phyloP scores from a whole-genome alignment of 1,140 invertebrate species.

The Macrostomum lignano region DNA sequence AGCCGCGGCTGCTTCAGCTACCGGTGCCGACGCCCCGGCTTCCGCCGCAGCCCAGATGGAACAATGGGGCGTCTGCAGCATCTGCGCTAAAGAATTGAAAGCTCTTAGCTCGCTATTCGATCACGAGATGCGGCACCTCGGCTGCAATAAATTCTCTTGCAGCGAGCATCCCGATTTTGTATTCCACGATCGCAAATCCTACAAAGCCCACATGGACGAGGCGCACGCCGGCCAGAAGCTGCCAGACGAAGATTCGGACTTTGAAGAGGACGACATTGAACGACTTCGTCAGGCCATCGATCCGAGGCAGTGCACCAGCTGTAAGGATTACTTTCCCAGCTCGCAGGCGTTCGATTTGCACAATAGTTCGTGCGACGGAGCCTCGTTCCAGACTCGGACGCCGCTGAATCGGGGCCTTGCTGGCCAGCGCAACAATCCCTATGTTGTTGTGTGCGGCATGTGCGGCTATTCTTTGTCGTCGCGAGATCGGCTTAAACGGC shows the following conservation, averaged over 20 bases:
- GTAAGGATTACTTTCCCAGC: slow-evolving; percentile 5
- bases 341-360: not conserved
- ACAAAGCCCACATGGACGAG: not conserved
- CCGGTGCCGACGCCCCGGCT: not conserved
- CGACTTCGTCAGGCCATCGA: not conserved
- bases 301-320: slow-evolving; percentile 2
- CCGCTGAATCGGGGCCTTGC: not conserved
- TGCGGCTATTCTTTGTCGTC: not conserved
- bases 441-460: slow-evolving; percentile 4
- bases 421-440: not conserved
- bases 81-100: slow-evolving; percentile 4
- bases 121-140: slow-evolving; percentile 4
- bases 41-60: too few relatives aligned
- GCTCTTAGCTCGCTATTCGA: slow-evolving; percentile 1
- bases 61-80: slow-evolving; percentile 1
- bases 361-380: slow-evolving; percentile 3
- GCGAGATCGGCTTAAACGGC: not conserved
- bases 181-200: not conserved
- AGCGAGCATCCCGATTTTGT: slow-evolving; percentile 1
- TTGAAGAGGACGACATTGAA: not conserved
- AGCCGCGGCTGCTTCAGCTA: not conserved
- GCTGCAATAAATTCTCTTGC: not conserved
- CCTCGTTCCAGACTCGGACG: not conserved
- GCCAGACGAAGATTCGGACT: not conserved
- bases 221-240: not conserved